Conservation (phyloP, 2,888 invertebrate genomes). For the Pheosia tremula region DNA sequence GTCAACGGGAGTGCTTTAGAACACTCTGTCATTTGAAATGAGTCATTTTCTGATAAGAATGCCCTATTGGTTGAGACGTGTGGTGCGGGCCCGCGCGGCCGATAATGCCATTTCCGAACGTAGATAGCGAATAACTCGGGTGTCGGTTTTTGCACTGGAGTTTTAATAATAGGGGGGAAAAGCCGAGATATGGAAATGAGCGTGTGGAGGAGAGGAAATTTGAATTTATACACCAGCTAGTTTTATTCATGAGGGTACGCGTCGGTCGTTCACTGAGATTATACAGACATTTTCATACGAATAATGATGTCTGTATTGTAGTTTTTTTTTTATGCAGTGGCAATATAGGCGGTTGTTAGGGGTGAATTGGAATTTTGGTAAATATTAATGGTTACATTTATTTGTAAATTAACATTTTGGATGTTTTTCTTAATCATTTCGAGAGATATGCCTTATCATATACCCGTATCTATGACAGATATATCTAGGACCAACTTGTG, state of each 20-base stretch:
- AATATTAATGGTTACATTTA: background rate
- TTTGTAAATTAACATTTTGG: too few species aligned
- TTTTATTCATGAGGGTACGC: slow-evolving; percentile 78
- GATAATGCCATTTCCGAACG: slow-evolving; percentile 82
- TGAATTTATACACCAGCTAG: slow-evolving; percentile 84
- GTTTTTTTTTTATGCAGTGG: slow-evolving; percentile 26
- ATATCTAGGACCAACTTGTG: too few species aligned
- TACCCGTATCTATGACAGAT: too few species aligned
- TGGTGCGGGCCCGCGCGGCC: slow-evolving; percentile 72
- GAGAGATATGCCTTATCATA: too few species aligned
- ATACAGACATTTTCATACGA: slow-evolving; percentile 53
- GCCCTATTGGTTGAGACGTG: slow-evolving; percentile 84
- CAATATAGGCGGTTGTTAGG: background rate
- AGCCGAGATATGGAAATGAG: slow-evolving; percentile 82
- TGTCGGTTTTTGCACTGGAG: slow-evolving; percentile 79
- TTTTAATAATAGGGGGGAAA: slow-evolving; percentile 81
- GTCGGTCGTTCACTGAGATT: slow-evolving; percentile 54
- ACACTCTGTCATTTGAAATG: slow-evolving; percentile 88
- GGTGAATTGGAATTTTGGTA: background rate
- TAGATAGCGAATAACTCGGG: slow-evolving; percentile 79
- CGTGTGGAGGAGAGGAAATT: slow-evolving; percentile 83
- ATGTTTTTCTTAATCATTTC: too few species aligned
- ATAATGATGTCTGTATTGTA: slow-evolving; percentile 49
- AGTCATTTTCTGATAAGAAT: slow-evolving; percentile 90
- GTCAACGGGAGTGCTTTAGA: slow-evolving; percentile 68